A percentile compares a stretch with the other conserved stretches of the same genome.
Evolutionary conservation across 1,140 invertebrate genomes (phyloP).

Genomic region (Eriosoma lanigerum): DNA sequence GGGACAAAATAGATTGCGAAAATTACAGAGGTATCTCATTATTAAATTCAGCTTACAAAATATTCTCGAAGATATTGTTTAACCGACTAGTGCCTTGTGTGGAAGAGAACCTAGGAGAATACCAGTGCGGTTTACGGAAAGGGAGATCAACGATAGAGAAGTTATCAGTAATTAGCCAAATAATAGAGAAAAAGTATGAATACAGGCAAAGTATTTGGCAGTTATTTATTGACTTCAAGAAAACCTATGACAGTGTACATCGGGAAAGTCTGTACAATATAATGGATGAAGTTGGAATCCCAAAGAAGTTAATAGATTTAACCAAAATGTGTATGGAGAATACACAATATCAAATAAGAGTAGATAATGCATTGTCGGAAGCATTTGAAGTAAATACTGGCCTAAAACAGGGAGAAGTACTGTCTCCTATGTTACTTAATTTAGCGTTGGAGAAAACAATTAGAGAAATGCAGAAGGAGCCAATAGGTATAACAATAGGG

Average conservation of each 20-base stretch:
- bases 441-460: no score
- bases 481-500: no score
- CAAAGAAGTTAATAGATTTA: slow-evolving; percentile 10
- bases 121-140: slow-evolving; percentile 14
- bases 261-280: slow-evolving; percentile 6
- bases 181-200: no score
- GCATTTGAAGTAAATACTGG: slow-evolving; percentile 7
- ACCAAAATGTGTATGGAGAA: no score
- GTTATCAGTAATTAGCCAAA: no score
- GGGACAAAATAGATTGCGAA: slow-evolving; percentile 52
- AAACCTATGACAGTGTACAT: slow-evolving; percentile 14
- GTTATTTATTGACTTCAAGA: no score
- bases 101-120: no score
- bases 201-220: no score
- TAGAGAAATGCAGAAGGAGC: no score
- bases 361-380: background rate
- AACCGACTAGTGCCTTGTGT: no score
- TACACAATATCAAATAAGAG: slow-evolving; percentile 9
- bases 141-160: slow-evolving; percentile 12
- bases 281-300: background rate
- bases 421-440: background rate
- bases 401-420: background rate
- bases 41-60: no score
- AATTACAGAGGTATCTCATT: slow-evolving; percentile 56
- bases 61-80: no score